phyloP scores from a whole-genome alignment of 2,113 vertebrate species.

The Toxotes chatareus region DNA sequence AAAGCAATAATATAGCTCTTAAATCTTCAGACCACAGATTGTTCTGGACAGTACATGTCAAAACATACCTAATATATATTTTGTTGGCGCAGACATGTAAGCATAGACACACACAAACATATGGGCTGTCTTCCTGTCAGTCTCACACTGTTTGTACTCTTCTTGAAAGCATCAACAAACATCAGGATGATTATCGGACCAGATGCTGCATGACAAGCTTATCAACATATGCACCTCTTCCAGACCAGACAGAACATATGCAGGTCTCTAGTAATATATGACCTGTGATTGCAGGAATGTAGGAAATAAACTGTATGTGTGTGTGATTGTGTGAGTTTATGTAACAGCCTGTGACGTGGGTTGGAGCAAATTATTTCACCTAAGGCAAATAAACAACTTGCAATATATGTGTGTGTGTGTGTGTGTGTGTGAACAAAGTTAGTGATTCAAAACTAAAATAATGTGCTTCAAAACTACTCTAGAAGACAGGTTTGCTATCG shows the following conservation, averaged over 20 bases:
- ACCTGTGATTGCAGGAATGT: slow-evolving; percentile 32
- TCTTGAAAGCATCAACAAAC: not conserved
- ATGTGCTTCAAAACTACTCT: not conserved
- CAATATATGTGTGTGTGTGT: not conserved
- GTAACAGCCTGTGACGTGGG: slow-evolving; percentile 36
- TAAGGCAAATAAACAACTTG: slow-evolving; percentile 50
- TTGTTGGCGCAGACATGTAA: not conserved
- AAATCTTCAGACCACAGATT: slow-evolving; percentile 39
- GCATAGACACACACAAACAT: not conserved
- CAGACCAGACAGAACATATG: not conserved
- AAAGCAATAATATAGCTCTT: slow-evolving; percentile 42
- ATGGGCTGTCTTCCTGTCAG: not conserved
- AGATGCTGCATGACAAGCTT: not conserved
- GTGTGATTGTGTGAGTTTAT: slow-evolving; percentile 39
- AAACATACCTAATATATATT: slow-evolving; percentile 37
- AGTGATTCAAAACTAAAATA: slow-evolving; percentile 15
- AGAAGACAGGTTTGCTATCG: slow-evolving; percentile 28
- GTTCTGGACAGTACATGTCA: slow-evolving; percentile 29
- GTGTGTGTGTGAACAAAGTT: slow-evolving; percentile 13
- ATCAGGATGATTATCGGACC: not conserved
- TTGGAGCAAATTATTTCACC: slow-evolving; percentile 52
- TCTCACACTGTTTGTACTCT: not conserved
- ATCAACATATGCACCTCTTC: not conserved
- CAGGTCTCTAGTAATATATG: not conserved
- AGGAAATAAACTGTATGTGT: slow-evolving; percentile 10